Conservation (phyloP, 2,797 vertebrate species). For the Podarcis siculus region DNA sequence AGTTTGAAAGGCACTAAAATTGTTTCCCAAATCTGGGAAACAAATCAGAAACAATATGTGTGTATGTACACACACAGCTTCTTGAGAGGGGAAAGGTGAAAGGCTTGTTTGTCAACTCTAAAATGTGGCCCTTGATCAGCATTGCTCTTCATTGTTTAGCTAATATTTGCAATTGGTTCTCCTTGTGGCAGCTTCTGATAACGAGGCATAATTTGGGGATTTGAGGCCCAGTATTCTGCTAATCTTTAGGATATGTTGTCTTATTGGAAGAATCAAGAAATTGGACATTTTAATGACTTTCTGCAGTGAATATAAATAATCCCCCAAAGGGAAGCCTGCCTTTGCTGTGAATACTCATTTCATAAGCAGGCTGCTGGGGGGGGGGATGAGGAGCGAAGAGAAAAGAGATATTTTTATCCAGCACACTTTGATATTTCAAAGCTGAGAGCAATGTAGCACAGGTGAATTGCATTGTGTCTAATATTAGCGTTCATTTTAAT, state of each 20-base stretch:
- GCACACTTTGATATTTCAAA: conserved; percentile 54
- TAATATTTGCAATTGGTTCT: conserved; percentile 19
- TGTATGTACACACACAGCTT: too few species aligned
- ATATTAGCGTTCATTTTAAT: conserved; percentile 7
- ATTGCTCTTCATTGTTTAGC: not conserved
- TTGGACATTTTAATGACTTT: conserved; percentile 71
- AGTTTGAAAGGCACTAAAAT: too few species aligned
- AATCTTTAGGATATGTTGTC: conserved; percentile 60
- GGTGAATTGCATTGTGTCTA: not conserved
- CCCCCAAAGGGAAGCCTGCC: conserved; percentile 50
- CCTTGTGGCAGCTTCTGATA: conserved; percentile 55
- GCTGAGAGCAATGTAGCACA: conserved; percentile 15
- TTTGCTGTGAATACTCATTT: conserved; percentile 47
- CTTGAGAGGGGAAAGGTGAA: not conserved
- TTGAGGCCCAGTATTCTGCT: conserved; percentile 50
- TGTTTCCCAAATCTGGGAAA: too few species aligned
- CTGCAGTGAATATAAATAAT: conserved; percentile 68
- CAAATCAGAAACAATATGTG: too few species aligned
- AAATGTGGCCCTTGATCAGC: not conserved
- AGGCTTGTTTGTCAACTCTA: not conserved
- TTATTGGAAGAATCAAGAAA: conserved; percentile 61
- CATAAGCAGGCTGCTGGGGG: conserved; percentile 35
- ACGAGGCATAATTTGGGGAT: conserved; percentile 55
- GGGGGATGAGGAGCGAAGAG: too few species aligned
- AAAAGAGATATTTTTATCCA: conserved; percentile 55